phyloP scores from a whole-genome alignment of 2,113 vertebrate genomes.

The Bufo bufo region DNA sequence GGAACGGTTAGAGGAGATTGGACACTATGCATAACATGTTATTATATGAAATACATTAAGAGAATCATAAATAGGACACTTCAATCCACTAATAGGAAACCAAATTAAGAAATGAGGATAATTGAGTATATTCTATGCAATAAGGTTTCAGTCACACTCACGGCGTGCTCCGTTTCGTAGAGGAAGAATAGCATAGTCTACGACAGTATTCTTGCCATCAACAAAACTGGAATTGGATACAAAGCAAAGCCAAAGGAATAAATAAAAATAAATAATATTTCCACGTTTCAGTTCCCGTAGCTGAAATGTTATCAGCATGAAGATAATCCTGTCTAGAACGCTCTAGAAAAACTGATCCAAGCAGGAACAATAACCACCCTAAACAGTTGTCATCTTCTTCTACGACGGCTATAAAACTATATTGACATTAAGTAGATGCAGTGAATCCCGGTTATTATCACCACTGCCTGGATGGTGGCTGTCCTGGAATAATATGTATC shows the following conservation, averaged over 20 bases:
- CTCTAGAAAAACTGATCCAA: background rate
- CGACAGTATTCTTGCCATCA: background rate
- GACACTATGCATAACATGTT: no score
- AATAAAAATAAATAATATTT: background rate
- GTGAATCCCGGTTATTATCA: constrained; percentile 50
- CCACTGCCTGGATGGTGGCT: background rate
- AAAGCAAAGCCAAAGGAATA: background rate
- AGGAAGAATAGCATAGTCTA: background rate
- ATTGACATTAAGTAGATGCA: constrained; percentile 53
- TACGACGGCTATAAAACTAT: constrained; percentile 24
- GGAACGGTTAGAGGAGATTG: no score
- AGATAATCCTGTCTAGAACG: background rate
- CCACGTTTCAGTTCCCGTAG: no score
- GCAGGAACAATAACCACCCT: constrained; percentile 22
- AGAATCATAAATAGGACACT: no score
- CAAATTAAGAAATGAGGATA: no score
- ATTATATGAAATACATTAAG: no score
- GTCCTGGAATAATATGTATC: constrained; percentile 34
- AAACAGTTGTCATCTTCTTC: constrained; percentile 35
- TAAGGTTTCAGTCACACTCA: background rate
- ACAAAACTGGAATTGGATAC: background rate
- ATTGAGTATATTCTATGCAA: no score
- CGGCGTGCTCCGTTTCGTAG: background rate
- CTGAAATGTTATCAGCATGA: background rate
- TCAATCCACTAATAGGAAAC: no score